A percentile compares a stretch with the other conserved stretches of the same genome.
phyloP scores from a whole-genome alignment of 2,888 invertebrate species.

The Chesias legatella region DNA sequence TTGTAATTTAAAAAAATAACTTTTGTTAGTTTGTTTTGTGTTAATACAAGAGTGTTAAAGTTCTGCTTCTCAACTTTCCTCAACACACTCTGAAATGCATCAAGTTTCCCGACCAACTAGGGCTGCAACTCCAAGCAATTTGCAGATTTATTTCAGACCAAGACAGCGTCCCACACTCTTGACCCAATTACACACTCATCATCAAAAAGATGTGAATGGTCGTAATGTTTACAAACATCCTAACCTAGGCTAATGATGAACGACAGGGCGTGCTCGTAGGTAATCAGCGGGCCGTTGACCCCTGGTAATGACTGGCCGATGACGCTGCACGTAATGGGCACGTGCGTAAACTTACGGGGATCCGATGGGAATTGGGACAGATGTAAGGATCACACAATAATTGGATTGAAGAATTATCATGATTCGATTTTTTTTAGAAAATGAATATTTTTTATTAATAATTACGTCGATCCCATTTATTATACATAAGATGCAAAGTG shows the following conservation, averaged over 20 bases:
- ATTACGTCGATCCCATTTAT: too few species aligned
- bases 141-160: too few species aligned
- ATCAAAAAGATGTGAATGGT: constrained; percentile 57
- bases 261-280: constrained; percentile 73
- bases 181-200: constrained; percentile 57
- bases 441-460: too few species aligned
- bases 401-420: constrained; percentile 2
- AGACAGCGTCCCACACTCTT: constrained; percentile 18
- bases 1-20: too few species aligned
- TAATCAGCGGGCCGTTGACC: constrained; percentile 76
- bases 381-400: constrained; percentile 38
- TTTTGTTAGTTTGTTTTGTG: too few species aligned
- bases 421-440: too few species aligned
- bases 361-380: constrained; percentile 48
- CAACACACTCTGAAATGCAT: too few species aligned
- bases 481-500: too few species aligned
- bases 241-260: constrained; percentile 80
- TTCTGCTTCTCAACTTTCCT: too few species aligned
- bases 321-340: constrained; percentile 68
- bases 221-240: constrained; percentile 78
- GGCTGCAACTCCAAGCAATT: too few species aligned
- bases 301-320: constrained; percentile 77
- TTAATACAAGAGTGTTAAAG: too few species aligned
- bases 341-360: constrained; percentile 47
- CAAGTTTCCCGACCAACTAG: too few species aligned